Evolutionary conservation across 2,113 vertebrate genomes (phyloP), one percentile per base, ranked within the genome.

Genomic region (Tricholaema leucomelas): DNA sequence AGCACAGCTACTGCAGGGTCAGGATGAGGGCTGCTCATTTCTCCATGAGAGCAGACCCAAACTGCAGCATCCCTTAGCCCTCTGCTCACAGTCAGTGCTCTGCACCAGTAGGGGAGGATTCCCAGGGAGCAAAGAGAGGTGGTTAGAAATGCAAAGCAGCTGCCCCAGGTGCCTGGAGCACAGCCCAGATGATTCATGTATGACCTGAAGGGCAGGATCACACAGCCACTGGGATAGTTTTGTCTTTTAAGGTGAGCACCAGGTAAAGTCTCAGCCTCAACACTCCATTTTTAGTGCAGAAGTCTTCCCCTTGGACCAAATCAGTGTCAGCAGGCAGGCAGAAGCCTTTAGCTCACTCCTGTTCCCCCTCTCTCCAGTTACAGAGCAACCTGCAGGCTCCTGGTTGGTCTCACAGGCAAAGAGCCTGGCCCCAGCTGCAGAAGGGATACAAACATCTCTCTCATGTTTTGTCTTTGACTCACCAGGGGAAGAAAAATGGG

Each of bases 401-500:
- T 76, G 42, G 48, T 28, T 69, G 27, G 1, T 80, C 35, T 12
- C 25, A 18, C 0, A 10, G 6, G 35, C 33, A 33, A n/a, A 73
- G 28, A 71, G 28, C 40, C 21, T 27, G 31, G 55, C 33, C 42
- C 61, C 2, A 36, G 73, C 44, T 63, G 36, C 72, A 88, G 48
- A 64, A 38, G n/a, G 42, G 42, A 27, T 9, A 25, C 15, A 30
- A 6, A 6, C 52, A 76, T 30, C 75, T 12, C 12, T 35, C 74
- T n/a, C 6, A 2, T 5, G 14, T 19, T 83, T 76, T 30, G 24
- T 36, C 65, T 64, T 15, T 38, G 40, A 97, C 98, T 97, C 95
- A 98, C 98, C 97, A 96, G 3, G 96, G 97, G 42, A 97, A 96
- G 80, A 93, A 80, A 93, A 97, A 97, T 0, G 97, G 97, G 77